Evolutionary conservation across 2,113 vertebrate species (phyloP), one percentile per base, ranked within the genome.

Genomic region (Muscicapa adusta): DNA sequence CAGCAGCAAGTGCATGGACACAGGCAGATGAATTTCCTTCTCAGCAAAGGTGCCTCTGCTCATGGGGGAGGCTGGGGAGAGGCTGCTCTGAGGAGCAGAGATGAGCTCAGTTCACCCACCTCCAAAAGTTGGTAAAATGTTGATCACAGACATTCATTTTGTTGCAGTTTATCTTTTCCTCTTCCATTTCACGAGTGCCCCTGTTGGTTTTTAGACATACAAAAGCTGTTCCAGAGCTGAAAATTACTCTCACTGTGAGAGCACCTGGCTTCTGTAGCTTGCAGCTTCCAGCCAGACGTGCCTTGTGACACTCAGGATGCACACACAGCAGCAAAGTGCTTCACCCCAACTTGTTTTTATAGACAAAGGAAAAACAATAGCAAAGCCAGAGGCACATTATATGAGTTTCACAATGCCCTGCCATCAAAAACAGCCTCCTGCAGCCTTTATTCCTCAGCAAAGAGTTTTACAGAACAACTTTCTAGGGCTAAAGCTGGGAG

Each of bases 401-500:
- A 19, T 6, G 40, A 56, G 23, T 84, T 76, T 81, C 50, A 47
- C 43, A 76, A 18, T 16, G 22, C 60, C 58, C 31, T 83, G 57
- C 26, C 65, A 22, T 83, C 28, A 85, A 50, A 73, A 77, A 40
- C 43, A 76, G 34, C 54, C 43, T 78, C 74, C 93, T 79, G 28
- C 66, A 88, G 75, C 60, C 85, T 93, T 89, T 93, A 48, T 70
- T 84, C 23, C 77, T 42, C 74, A 79, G 91, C 75, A 88, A 76
- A 72, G 25, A n/a, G 47, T 75, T 92, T 92, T 86, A 89, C 9
- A 76, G 80, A 70, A 68, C 33, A 85, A 56, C 95, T 96, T 93
- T 56, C 75, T 29, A 28, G 38, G 28, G 19, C 43, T 65, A 36
- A 79, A 94, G 65, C 7, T 31, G 56, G 31, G 38, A 75, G 65